Base-by-base conservation (phyloP, 2,113 vertebrate species). In the Euleptes europaea region DNA sequence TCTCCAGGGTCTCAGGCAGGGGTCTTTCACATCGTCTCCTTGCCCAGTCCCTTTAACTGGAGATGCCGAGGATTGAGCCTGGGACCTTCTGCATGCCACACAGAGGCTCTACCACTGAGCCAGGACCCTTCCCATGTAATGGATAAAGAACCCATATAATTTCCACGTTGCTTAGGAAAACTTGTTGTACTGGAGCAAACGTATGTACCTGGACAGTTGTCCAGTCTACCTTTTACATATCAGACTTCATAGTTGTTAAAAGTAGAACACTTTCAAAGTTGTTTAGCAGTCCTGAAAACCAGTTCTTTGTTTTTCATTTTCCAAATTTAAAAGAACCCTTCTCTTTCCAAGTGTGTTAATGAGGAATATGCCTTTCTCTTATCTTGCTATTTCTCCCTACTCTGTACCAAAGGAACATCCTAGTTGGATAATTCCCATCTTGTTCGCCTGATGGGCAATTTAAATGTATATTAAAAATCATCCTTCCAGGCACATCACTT, bases 391-490 rank as follows among this genome's bases (percentile, higher is more conserved):
- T 72, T 13, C 51, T 73, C 71, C 8, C 5, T 51, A 63, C 65
- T 63, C 14, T 73, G 23, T 49, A 47, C 76, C n/a, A 73, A 63
- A 72, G 38, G 42, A 76, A 77, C 42, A 90, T 70, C 2, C 21
- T 51, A 14, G 65, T 7, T 70, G 83, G 47, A 21, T 5, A 0
- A 0, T 76, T 54, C 40, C 8, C 0, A 0, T 72, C 40, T 85
- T 5, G 1, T 81, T 73, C 81, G 70, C 17, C 44, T 13, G 35
- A 42, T 70, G 70, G 84, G 40, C 72, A 70, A 47, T 33, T 65
- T 81, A 19, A 2, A 17, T 0, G 0, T 60, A 7, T 0, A 0
- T 60, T 88, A 86, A 67, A 79, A 76, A 23, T 80, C 0, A 0
- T 19, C 80, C 9, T 1, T 3, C 6, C 8, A 23, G 75, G 23